phyloP scores from a whole-genome alignment of 1,140 invertebrate genomes.

The Diorhabda elongata region DNA sequence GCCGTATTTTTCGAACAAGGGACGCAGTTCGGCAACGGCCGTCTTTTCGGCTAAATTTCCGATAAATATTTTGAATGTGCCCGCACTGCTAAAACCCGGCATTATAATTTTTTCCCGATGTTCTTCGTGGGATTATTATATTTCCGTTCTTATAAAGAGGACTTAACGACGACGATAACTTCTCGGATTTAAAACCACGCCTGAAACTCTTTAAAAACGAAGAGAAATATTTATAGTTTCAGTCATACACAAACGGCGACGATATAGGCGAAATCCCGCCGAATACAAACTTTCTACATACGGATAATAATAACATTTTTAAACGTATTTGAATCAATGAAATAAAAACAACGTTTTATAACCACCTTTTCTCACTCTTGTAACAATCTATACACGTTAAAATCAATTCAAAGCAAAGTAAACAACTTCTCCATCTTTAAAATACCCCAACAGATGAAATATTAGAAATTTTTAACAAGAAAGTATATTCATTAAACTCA shows the following conservation, averaged over 20 bases:
- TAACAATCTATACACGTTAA: too few species aligned
- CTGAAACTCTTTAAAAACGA: neutral
- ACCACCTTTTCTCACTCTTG: too few species aligned
- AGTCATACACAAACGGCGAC: neutral
- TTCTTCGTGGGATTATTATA: neutral
- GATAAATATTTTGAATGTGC: conserved; percentile 93
- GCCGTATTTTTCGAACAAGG: conserved; percentile 91
- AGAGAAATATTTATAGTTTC: neutral
- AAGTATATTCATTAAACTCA: too few species aligned
- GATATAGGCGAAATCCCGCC: neutral
- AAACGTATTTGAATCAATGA: too few species aligned
- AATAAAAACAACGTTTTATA: too few species aligned
- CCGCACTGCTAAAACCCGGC: conserved; percentile 75
- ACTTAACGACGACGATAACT: neutral
- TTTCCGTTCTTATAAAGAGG: neutral
- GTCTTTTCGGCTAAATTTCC: conserved; percentile 91
- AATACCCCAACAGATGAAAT: too few species aligned
- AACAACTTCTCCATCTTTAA: too few species aligned
- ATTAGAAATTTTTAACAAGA: too few species aligned
- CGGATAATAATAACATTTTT: too few species aligned
- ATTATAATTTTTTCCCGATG: conserved; percentile 47
- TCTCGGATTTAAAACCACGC: neutral
- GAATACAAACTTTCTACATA: neutral
- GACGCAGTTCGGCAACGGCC: conserved; percentile 76
- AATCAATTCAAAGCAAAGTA: too few species aligned